These are phyloP conservation scores for Rhea pennata DNA, from an alignment of 2,113 vertebrate genomes.

Conservation along the genomic window DNA sequence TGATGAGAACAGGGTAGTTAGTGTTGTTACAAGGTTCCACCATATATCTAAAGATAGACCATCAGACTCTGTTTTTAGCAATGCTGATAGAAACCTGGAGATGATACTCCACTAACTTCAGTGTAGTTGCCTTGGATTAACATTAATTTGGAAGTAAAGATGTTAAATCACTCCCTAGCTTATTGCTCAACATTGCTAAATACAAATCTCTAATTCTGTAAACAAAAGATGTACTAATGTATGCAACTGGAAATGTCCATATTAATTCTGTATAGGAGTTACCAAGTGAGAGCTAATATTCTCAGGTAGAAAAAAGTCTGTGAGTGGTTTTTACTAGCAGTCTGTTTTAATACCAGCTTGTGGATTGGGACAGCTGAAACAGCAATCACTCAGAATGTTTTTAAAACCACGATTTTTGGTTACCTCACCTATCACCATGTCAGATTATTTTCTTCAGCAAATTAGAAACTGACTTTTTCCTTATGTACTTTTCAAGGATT, in stretches of 20 bases:
- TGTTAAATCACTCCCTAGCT: not conserved
- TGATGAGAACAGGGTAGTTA: not conserved
- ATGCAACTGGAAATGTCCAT: not conserved
- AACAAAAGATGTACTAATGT: not conserved
- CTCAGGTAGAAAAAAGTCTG: not conserved
- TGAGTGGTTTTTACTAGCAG: not conserved
- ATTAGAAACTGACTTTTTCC: constrained; percentile 52
- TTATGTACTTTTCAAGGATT: constrained; percentile 59
- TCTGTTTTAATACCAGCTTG: constrained; percentile 39
- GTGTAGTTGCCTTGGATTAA: not conserved
- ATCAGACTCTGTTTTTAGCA: not conserved
- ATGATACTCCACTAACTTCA: not conserved
- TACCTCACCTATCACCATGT: constrained; percentile 60
- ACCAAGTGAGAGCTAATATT: not conserved
- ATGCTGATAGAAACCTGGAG: not conserved
- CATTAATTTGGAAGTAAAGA: not conserved
- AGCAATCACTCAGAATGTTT: constrained; percentile 35
- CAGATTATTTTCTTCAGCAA: constrained; percentile 61
- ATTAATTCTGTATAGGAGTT: not conserved
- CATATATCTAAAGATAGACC: not conserved
- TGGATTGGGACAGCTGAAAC: constrained; percentile 55
- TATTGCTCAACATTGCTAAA: not conserved
- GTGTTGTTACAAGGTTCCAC: not conserved
- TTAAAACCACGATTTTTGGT: constrained; percentile 56
- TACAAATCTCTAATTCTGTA: not conserved